Base-by-base conservation (phyloP, 2,888 invertebrate genomes). In the Yponomeuta plumbellus region DNA sequence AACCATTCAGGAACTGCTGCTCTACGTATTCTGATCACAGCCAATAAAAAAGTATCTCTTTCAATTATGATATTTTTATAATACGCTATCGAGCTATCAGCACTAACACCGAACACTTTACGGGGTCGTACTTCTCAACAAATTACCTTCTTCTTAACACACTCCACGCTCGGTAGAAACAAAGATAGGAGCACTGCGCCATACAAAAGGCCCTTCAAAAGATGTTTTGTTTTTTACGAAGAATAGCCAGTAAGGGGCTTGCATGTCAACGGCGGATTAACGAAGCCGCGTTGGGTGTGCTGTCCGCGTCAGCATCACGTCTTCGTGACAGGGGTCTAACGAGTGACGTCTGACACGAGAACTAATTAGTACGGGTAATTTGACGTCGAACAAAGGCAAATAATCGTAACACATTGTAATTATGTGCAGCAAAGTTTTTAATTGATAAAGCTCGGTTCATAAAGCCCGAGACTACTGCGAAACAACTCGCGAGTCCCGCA, bases 231-330 rank as follows among this genome's bases (percentile, higher is more conserved):
- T 65, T 65, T 52, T 57, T 23, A 40, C 20, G 44, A 63, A 63
- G 63, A 63, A 63, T 63, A 63, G 22, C 21, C 59, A 39, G 40
- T 21, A 11, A 11, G 20, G 26, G 40, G 11, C 63, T 63, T 22
- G 61, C 63, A 71, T 75, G 73, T 77, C 77, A 73, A 76, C 77
- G 72, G 72, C 71, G 73, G 72, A 76, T 77, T 77, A 78, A 79
- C 74, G 72, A 76, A 72, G 70, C 69, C 68, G 71, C 69, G 68
- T 75, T 76, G 76, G 75, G 75, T 75, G 75, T 75, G 73, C 75
- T 74, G 72, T 71, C 71, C 74, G 71, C 71, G 75, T 76, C 76
- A 75, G 67, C 68, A 73, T 69, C 66, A 73, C 76, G 75, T 73
- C 72, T 74, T 73, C 34, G 70, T 74, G 78, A 80, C 73, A 75